phyloP scores from a whole-genome alignment of 2,113 vertebrate genomes.

The Leuciscus idus region DNA sequence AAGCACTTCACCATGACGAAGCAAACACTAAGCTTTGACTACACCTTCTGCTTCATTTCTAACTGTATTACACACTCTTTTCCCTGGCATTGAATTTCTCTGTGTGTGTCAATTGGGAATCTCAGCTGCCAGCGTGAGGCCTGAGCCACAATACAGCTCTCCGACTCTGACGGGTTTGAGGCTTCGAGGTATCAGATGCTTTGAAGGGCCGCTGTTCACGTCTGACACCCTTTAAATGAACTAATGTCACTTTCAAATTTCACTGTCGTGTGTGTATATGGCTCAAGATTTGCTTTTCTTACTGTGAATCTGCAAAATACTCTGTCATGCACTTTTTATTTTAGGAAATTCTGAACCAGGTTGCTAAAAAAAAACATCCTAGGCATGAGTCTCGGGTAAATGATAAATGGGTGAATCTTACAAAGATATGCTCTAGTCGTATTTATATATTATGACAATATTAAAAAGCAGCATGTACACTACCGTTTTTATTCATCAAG shows the following conservation, averaged over 20 bases:
- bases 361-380: not conserved
- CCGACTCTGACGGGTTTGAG: not conserved
- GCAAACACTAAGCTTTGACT: conserved; percentile 43
- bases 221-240: conserved; percentile 14
- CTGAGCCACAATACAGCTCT: not conserved
- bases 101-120: conserved; percentile 29
- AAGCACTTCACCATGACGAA: conserved; percentile 46
- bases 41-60: conserved; percentile 37
- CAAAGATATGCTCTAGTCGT: too few relatives aligned
- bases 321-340: not conserved
- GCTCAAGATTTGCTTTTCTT: not conserved
- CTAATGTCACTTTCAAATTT: conserved; percentile 20
- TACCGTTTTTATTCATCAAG: too few relatives aligned
- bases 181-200: not conserved
- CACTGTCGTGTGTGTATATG: not conserved
- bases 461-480: too few relatives aligned
- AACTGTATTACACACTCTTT: conserved; percentile 39
- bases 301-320: not conserved
- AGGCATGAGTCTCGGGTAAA: not conserved
- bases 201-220: not conserved
- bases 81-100: conserved; percentile 9
- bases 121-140: not conserved
- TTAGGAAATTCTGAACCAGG: not conserved
- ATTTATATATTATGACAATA: too few relatives aligned
- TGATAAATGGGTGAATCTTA: too few relatives aligned